Base-by-base conservation (phyloP, 2,888 invertebrate genomes). In the Amblyteles armatorius region DNA sequence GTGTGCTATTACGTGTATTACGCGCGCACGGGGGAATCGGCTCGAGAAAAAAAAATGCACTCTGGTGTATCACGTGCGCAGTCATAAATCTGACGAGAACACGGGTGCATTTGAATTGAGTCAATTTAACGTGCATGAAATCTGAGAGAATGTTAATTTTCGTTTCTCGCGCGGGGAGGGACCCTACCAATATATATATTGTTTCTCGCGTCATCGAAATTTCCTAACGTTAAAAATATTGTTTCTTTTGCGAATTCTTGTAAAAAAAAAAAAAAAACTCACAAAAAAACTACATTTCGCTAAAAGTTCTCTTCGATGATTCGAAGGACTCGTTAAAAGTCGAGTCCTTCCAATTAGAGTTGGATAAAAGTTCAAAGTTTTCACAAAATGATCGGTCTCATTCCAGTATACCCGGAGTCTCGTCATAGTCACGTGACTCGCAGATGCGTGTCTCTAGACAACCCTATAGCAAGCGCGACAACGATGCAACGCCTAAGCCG, bases 81-180 rank as follows among this genome's bases (percentile, higher is more conserved):
- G 55, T 83, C 76, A 79, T 71, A 55, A 79, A 76, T 65, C 71
- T 19, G 48, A 36, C 50, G 19, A 68, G 80, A 68, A 60, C 52
- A 50, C 50, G 60, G 57, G 50, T 44, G 29, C 50, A 19, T 80
- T 77, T 78, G 72, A 84, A 78, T 81, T 72, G 36, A 80, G 72
- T 78, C 65, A 78, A 77, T 78, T 80, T 67, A 19, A 63, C 48
- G 67, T 50, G 44, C 52, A 44, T 29, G 22, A 26, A 33, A n/a
- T 16, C 13, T 29, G 63, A 29, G 63, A 33, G 33, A 33, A 33
- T 33, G 63, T 63, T 63, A 63, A 63, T 63, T 63, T 63, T 63
- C 63, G 6, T 29, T 16, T 33, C 29, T 33, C 63, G 33, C 11
- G 2, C 7, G 3, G 7, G 2, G n/a, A 9, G 11, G 3, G n/a